phyloP scores from a whole-genome alignment of 2,797 vertebrate species.

The Sebastes matsubarae region DNA sequence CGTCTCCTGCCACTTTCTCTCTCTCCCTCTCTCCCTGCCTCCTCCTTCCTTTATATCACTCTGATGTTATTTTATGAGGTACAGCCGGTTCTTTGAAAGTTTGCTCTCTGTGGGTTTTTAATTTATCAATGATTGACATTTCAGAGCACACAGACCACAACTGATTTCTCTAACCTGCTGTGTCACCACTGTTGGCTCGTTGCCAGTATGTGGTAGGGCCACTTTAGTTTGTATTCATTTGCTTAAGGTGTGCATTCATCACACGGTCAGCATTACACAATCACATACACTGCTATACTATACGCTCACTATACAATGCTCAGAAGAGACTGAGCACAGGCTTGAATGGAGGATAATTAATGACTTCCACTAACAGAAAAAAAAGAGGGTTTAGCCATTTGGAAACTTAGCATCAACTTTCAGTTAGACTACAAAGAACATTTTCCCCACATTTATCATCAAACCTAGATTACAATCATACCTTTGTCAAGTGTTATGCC shows the following conservation, averaged over 20 bases:
- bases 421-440: neutral
- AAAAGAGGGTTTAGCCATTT: slow-evolving; percentile 25
- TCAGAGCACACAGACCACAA: slow-evolving; percentile 42
- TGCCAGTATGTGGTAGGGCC: slow-evolving; percentile 45
- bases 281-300: neutral
- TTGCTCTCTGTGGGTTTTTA: slow-evolving; percentile 39
- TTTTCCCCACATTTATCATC: neutral
- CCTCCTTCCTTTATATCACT: neutral
- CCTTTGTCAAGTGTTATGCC: neutral
- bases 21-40: neutral
- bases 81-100: slow-evolving; percentile 14
- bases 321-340: neutral
- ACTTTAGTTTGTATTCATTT: slow-evolving; percentile 65
- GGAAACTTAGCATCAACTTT: slow-evolving; percentile 9
- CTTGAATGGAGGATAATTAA: slow-evolving; percentile 48
- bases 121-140: slow-evolving; percentile 79
- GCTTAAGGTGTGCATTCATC: slow-evolving; percentile 71
- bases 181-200: slow-evolving; percentile 74
- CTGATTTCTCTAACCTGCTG: slow-evolving; percentile 64
- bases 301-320: neutral
- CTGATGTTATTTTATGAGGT: neutral
- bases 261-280: slow-evolving; percentile 56
- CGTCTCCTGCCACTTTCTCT: neutral
- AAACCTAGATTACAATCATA: neutral
- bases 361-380: slow-evolving; percentile 40